A percentile compares a stretch with the other conserved stretches of the same genome.
Evolutionary conservation across 2,113 vertebrate species (phyloP).

Genomic region (Caloenas nicobarica): DNA sequence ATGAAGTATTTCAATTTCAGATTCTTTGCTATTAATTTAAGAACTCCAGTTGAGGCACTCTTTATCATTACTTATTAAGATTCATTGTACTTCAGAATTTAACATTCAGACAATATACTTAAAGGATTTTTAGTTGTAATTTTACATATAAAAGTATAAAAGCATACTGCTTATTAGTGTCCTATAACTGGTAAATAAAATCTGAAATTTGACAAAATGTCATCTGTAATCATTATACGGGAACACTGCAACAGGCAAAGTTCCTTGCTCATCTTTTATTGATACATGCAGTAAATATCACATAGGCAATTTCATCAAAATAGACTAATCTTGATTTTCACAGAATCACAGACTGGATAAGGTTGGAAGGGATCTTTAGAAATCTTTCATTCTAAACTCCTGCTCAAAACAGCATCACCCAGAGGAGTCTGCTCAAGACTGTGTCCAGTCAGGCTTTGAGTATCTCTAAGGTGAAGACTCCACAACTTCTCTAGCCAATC

Average conservation of each 20-base stretch:
- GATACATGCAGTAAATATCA: background rate
- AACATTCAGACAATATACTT: background rate
- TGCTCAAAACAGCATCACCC: background rate
- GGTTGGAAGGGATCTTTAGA: background rate
- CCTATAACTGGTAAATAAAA: background rate
- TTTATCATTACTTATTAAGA: background rate
- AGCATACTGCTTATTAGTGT: background rate
- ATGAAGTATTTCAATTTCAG: background rate
- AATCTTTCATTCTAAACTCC: background rate
- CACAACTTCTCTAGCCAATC: background rate
- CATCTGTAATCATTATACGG: background rate
- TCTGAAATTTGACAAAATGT: background rate
- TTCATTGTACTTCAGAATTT: background rate
- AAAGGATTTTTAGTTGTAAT: background rate
- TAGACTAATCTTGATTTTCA: background rate
- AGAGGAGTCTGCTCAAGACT: background rate
- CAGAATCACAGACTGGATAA: background rate
- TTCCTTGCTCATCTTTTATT: background rate
- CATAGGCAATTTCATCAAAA: background rate
- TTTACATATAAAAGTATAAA: background rate
- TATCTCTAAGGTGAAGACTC: background rate
- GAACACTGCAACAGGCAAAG: background rate
- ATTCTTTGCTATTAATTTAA: background rate
- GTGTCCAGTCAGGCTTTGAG: fast-evolving
- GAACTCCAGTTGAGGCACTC: background rate